A percentile compares a stretch with the other conserved stretches of the same genome.
phyloP scores from a whole-genome alignment of 2,888 invertebrate species.

The Latrodectus elegans region DNA sequence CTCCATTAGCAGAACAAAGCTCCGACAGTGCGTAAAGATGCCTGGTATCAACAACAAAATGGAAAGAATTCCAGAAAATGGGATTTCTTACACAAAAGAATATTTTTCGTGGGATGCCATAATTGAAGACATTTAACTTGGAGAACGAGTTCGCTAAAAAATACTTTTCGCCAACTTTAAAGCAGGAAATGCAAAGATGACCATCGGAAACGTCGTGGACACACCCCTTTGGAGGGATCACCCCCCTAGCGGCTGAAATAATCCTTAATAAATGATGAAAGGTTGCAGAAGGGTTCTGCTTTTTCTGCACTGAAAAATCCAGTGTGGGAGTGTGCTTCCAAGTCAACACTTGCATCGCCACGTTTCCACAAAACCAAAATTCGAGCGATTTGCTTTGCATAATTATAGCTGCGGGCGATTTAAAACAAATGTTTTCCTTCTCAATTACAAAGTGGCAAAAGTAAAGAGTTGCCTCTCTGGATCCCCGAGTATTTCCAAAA shows the following conservation, averaged over 20 bases:
- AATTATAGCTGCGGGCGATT: slow-evolving; percentile 44
- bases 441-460: slow-evolving; percentile 51
- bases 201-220: slow-evolving; percentile 35
- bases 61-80: slow-evolving; percentile 16
- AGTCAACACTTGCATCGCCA: too few species aligned
- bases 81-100: slow-evolving; percentile 30
- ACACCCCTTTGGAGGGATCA: not conserved
- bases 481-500: not conserved
- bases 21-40: not conserved
- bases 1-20: not conserved
- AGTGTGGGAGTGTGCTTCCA: not conserved
- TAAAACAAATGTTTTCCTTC: slow-evolving; percentile 53
- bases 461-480: slow-evolving; percentile 42
- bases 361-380: not conserved
- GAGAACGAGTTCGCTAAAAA: slow-evolving; percentile 21
- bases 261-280: slow-evolving; percentile 53
- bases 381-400: slow-evolving; percentile 43
- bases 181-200: slow-evolving; percentile 19
- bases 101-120: slow-evolving; percentile 33
- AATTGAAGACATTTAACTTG: slow-evolving; percentile 53
- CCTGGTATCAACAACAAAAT: not conserved
- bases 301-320: slow-evolving; percentile 14
- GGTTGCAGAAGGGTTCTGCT: not conserved
- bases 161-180: slow-evolving; percentile 25
- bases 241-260: slow-evolving; percentile 27